Percentiles rank a stretch among this genome's conserved stretches.
Evolutionary conservation across 2,797 vertebrate genomes (phyloP).

Genomic region (Tachyglossus aculeatus): DNA sequence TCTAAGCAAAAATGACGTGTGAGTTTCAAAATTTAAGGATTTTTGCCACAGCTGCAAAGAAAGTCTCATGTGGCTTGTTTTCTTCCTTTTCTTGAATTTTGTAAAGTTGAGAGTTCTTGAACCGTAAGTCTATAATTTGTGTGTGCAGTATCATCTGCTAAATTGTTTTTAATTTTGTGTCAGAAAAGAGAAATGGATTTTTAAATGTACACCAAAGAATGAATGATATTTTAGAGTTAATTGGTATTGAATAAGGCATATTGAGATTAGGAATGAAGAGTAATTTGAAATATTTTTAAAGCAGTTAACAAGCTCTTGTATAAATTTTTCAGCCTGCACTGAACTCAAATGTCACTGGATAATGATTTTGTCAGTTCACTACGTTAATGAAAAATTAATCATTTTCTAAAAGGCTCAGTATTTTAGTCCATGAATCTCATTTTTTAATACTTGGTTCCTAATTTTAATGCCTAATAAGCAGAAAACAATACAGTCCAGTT

Average conservation of each 20-base stretch:
- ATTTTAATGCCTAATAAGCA: no score
- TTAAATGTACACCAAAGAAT: no score
- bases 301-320: background rate
- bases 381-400: background rate
- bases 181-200: no score
- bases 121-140: background rate
- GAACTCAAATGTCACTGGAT: background rate
- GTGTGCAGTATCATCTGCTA: background rate
- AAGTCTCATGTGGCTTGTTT: background rate
- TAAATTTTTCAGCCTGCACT: background rate
- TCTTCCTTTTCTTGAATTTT: background rate
- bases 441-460: no score
- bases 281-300: background rate
- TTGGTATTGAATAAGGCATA: background rate
- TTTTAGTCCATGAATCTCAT: no score
- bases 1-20: background rate
- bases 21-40: background rate
- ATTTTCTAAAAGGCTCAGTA: no score
- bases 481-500: no score
- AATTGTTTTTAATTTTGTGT: background rate
- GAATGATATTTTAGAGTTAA: no score
- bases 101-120: background rate
- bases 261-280: background rate
- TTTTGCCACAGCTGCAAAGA: background rate
- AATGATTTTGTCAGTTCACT: background rate